A percentile compares a stretch with the other conserved stretches of the same genome.
phyloP scores from a whole-genome alignment of 2,888 invertebrate species.

The Melanargia galathea region DNA sequence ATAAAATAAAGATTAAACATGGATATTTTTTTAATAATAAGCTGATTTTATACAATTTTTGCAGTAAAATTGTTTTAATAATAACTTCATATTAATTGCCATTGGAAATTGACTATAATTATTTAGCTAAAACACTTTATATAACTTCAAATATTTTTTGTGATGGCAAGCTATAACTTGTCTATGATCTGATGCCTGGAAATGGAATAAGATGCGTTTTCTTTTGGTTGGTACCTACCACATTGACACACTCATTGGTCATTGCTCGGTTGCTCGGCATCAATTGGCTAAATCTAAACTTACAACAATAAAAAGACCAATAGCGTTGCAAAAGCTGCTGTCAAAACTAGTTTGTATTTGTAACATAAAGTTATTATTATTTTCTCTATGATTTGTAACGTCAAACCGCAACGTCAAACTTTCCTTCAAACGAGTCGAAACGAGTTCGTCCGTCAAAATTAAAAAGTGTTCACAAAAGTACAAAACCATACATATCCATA shows the following conservation, averaged over 20 bases:
- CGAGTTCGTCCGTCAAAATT: constrained; percentile 34
- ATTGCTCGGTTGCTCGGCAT: not conserved
- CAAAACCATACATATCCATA: too few relatives aligned
- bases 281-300: not conserved
- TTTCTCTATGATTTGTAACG: too few relatives aligned
- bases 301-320: not conserved
- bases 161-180: not conserved
- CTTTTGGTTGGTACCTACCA: not conserved
- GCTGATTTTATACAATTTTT: too few relatives aligned
- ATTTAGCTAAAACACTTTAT: not conserved
- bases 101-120: too few relatives aligned
- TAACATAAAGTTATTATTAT: too few relatives aligned
- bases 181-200: not conserved
- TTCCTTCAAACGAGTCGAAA: constrained; percentile 31
- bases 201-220: not conserved
- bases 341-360: too few relatives aligned
- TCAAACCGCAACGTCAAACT: not conserved
- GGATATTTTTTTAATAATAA: not conserved
- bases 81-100: too few relatives aligned
- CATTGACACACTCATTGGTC: too few relatives aligned
- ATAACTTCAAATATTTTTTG: not conserved
- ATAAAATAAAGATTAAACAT: not conserved
- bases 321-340: not conserved
- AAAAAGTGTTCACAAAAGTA: not conserved
- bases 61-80: too few relatives aligned